Conservation (phyloP, 2,888 invertebrate genomes). For the Tanytarsus gracilentus region DNA sequence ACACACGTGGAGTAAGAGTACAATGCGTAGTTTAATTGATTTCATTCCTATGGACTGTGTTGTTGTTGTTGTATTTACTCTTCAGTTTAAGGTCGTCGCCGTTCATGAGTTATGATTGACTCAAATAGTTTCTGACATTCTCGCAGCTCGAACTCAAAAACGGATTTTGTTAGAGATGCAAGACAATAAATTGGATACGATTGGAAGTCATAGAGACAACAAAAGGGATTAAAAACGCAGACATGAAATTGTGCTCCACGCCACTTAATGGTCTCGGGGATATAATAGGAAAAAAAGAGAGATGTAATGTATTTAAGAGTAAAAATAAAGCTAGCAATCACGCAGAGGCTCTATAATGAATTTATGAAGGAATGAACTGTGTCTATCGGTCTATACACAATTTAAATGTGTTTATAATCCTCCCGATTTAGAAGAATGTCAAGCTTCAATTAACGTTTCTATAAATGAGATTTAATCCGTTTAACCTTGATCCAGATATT, state of each 20-base stretch:
- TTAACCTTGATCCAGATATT: neutral
- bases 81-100: neutral
- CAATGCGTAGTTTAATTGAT: constrained; percentile 9
- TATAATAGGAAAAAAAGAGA: neutral
- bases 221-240: constrained; percentile 15
- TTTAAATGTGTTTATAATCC: neutral
- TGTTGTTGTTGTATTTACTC: no score
- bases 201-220: no score
- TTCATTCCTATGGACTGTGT: neutral
- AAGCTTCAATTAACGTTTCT: neutral
- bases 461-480: neutral
- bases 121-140: constrained; percentile 10
- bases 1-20: no score
- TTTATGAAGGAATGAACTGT: neutral
- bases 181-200: no score
- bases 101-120: constrained; percentile 4
- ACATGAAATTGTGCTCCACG: neutral
- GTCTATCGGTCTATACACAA: no score
- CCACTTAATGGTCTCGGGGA: no score
- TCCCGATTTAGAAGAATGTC: neutral
- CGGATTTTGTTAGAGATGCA: no score
- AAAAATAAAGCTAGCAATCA: neutral
- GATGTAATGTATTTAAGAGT: no score
- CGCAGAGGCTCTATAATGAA: neutral
- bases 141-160: no score